Evolutionary conservation across 2,888 invertebrate species (phyloP).

Genomic region (Ceratothoa steindachneri): DNA sequence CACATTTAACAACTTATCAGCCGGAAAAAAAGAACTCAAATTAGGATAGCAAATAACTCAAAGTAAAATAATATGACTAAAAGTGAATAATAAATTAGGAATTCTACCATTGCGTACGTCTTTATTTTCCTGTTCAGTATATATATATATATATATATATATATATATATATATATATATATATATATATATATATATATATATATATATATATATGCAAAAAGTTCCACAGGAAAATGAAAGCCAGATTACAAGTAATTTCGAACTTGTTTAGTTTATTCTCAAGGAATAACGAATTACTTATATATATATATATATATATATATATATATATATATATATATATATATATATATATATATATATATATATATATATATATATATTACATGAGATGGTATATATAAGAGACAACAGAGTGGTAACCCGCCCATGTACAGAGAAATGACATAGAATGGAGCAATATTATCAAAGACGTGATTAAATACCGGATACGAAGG

Average conservation of each 20-base stretch:
- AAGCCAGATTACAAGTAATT: too few species aligned
- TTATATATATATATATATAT: slow-evolving; percentile 1
- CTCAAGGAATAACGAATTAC: too few species aligned
- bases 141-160: neutral
- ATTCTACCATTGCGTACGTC: too few species aligned
- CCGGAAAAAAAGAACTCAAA: neutral
- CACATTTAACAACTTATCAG: too few species aligned
- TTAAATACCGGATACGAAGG: neutral
- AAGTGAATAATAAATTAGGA: too few species aligned
- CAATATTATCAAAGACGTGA: neutral
- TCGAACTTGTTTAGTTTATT: too few species aligned
- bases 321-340: slow-evolving; percentile 7
- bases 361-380: neutral
- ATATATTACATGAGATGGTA: too few species aligned
- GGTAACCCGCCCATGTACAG: neutral
- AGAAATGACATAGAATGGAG: neutral
- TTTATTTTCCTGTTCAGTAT: neutral
- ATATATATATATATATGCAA: neutral
- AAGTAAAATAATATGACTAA: too few species aligned
- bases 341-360: neutral
- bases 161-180: neutral
- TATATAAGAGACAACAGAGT: too few species aligned
- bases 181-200: neutral
- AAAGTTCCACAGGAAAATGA: too few species aligned
- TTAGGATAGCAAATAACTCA: too few species aligned